These are phyloP conservation scores for Brachypodius melanocephalos DNA, from an alignment of 2,113 vertebrate genomes.

Conservation along the genomic window DNA sequence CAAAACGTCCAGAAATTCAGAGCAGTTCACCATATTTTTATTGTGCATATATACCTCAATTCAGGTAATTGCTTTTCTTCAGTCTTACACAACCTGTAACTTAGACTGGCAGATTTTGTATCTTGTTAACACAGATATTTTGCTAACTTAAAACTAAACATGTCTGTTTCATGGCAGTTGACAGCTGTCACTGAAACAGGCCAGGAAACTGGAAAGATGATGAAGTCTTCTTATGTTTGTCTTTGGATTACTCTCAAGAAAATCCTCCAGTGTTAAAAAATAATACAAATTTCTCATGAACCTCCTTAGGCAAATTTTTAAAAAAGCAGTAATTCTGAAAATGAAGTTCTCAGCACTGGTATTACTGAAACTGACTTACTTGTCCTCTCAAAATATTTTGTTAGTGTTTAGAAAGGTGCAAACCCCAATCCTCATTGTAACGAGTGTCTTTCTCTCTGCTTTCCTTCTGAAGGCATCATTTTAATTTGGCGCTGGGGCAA, in stretches of 20 bases:
- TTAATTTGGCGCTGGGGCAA: background rate
- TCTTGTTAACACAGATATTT: background rate
- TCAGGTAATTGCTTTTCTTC: background rate
- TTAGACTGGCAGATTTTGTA: background rate
- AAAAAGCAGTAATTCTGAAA: background rate
- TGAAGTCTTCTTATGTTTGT: background rate
- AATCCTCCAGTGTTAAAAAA: background rate
- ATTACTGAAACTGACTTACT: background rate
- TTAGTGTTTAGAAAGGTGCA: background rate
- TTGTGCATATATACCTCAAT: background rate
- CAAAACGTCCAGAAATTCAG: background rate
- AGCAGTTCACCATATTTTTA: background rate
- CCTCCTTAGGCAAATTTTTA: background rate
- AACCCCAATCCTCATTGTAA: background rate
- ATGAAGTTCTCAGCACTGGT: background rate
- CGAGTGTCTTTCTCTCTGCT: background rate
- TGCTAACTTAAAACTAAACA: background rate
- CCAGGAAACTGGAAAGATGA: background rate
- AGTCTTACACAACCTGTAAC: background rate
- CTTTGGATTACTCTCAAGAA: conserved; percentile 1
- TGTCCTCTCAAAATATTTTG: background rate
- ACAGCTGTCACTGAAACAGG: background rate
- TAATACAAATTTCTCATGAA: background rate
- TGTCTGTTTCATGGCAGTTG: background rate
- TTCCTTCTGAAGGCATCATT: background rate